Conservation (phyloP, 1,140 invertebrate species). For the Drosophila kepulauana region DNA sequence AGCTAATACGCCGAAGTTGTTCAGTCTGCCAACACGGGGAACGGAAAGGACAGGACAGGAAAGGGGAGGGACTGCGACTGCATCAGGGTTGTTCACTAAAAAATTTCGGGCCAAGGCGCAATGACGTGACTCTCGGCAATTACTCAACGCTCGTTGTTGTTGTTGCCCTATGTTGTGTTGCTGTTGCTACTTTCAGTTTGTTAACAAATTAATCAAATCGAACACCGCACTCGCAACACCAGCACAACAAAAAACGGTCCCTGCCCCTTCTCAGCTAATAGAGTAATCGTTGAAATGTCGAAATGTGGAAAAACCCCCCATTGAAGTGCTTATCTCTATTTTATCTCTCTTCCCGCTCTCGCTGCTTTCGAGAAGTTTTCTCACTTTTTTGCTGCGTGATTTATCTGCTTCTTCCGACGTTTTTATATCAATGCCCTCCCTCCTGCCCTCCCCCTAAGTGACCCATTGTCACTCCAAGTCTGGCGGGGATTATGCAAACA, state of each 20-base stretch:
- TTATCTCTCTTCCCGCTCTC: constrained; percentile 41
- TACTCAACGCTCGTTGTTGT: constrained; percentile 58
- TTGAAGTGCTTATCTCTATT: constrained; percentile 62
- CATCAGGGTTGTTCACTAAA: constrained; percentile 43
- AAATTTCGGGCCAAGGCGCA: constrained; percentile 42
- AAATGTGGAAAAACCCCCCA: constrained; percentile 46
- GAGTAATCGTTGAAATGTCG: constrained; percentile 67
- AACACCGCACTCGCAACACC: constrained; percentile 52
- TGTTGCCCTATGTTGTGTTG: constrained; percentile 40
- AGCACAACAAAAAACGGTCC: not conserved
- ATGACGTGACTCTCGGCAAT: constrained; percentile 76
- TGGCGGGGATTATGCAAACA: constrained; percentile 68
- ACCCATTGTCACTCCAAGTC: not conserved
- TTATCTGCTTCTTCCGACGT: constrained; percentile 76
- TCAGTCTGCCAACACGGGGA: not conserved
- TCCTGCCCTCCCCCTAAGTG: too few species aligned
- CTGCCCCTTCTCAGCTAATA: constrained; percentile 44
- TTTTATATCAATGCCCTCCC: constrained; percentile 49
- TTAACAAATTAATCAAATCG: constrained; percentile 84
- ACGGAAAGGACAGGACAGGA: not conserved
- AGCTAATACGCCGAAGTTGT: constrained; percentile 62
- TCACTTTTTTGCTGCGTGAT: constrained; percentile 74
- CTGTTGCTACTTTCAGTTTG: constrained; percentile 80
- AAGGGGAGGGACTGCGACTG: not conserved
- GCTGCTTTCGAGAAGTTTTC: constrained; percentile 69